Base-by-base conservation (phyloP, 1,140 invertebrate genomes). In the Pectinophora gossypiella region DNA sequence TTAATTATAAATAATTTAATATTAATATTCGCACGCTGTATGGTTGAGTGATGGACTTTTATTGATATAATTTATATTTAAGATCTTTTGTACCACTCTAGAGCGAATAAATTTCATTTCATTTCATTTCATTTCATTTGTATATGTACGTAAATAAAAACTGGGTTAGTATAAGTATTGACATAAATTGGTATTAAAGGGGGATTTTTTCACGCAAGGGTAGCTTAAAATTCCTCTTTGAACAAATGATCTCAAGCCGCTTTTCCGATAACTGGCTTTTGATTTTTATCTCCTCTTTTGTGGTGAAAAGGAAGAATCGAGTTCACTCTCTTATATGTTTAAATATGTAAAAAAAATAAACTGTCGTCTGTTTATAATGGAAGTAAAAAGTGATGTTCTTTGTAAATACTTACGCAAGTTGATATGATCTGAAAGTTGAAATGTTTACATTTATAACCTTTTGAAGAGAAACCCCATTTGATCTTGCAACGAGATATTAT, bases 221-320 rank as follows among this genome's bases (percentile, higher is more conserved):
- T 15, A 38, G 9, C 35, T 40, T 40, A 40, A 13, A 16, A 15
- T 40, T 7, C 36, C 36, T 40, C 36, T 40, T 57, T 32, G 40
- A 48, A 55, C 51, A 40, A 44, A 49, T 44, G 55, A 51, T 54
- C 27, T 23, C 19, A 46, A 51, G 54, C 40, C 38, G 38, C 19
- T 20, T 18, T 22, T 21, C 54, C 46, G 61, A 60, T 61, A 54
- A 45, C 56, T 46, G 46, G 46, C 48, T 51, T 20, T 48, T 54
- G 55, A 57, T 56, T 64, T 49, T 61, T 60, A 64, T 58, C 58
- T 56, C 12, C 27, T 38, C 47, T 42, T 55, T 64, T 64, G 54
- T 59, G 52, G 54, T 38, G 38, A 45, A 45, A 23, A 9, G 27
- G 27, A 32, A 9, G n/a, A 10, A 23, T 23, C 22, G 22, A 23